Percentiles rank a stretch among this genome's conserved stretches.
phyloP scores from a whole-genome alignment of 2,888 invertebrate genomes.

The Mesopsocus fuscifrons region DNA sequence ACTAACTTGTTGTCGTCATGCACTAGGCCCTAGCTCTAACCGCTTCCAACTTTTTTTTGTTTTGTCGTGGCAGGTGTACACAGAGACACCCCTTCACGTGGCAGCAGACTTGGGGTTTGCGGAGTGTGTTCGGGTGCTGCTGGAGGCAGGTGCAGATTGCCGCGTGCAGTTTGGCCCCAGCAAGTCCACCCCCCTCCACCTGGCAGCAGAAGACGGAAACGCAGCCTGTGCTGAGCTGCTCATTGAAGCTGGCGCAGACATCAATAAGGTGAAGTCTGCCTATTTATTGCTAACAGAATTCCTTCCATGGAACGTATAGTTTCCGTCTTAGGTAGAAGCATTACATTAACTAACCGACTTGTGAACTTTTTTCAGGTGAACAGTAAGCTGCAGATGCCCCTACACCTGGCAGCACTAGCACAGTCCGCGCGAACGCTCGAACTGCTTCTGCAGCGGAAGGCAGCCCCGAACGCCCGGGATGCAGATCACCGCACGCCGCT shows the following conservation, averaged over 20 bases:
- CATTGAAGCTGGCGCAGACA: conserved; percentile 52
- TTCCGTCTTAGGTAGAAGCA: too few species aligned
- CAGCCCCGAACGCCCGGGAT: conserved; percentile 45
- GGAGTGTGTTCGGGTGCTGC: conserved; percentile 47
- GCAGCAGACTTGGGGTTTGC: conserved; percentile 55
- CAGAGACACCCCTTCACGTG: conserved; percentile 68
- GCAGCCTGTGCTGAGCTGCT: conserved; percentile 53
- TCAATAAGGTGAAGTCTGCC: conserved; percentile 53
- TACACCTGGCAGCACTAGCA: conserved; percentile 66
- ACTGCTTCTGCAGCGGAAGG: conserved; percentile 41
- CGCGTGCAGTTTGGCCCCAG: conserved; percentile 49
- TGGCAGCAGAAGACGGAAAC: conserved; percentile 76
- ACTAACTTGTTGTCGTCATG: not conserved
- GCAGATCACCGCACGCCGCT: conserved; percentile 57
- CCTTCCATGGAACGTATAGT: too few species aligned
- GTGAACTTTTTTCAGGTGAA: too few species aligned
- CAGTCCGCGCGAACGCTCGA: conserved; percentile 63
- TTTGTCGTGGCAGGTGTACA: conserved; percentile 64
- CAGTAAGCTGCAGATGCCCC: conserved; percentile 62
- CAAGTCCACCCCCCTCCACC: conserved; percentile 62
- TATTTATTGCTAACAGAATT: too few species aligned
- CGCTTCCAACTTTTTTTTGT: not conserved
- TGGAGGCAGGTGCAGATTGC: conserved; percentile 62
- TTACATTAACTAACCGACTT: too few species aligned
- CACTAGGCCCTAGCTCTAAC: not conserved